phyloP scores from a whole-genome alignment of 2,113 vertebrate species.

The Microtus oregoni region DNA sequence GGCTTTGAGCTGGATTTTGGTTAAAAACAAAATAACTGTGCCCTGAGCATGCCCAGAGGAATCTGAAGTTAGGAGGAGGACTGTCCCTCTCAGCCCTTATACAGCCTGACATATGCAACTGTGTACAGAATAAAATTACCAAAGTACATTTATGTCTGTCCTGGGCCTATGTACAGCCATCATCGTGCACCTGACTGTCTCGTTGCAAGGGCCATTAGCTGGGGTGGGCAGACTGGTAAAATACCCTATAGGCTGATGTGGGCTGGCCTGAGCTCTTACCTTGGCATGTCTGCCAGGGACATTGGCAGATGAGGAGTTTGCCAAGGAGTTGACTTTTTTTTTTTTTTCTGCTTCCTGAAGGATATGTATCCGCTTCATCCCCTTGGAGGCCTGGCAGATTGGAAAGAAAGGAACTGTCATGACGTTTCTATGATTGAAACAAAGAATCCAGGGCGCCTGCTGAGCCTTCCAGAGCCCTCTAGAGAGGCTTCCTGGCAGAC shows the following conservation, averaged over 20 bases:
- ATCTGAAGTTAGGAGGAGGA: not conserved
- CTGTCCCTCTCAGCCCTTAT: not conserved
- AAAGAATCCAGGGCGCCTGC: not conserved
- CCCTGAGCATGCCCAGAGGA: not conserved
- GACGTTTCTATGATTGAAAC: constrained; percentile 90
- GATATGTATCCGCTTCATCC: constrained; percentile 91
- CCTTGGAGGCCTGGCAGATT: constrained; percentile 93
- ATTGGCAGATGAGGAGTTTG: not conserved
- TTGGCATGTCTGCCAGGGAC: not conserved
- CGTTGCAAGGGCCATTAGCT: not conserved
- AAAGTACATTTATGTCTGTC: not conserved
- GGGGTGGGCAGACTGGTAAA: not conserved
- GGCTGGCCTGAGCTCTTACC: not conserved
- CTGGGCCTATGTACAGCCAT: not conserved
- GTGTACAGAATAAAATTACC: not conserved
- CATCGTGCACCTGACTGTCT: not conserved
- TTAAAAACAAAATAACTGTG: not conserved
- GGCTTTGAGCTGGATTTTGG: not conserved
- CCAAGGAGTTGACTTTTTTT: constrained; percentile 21
- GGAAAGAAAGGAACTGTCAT: constrained; percentile 94
- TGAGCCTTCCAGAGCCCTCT: not conserved
- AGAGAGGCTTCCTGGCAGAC: not conserved
- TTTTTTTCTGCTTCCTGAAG: constrained; percentile 78
- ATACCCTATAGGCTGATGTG: not conserved
- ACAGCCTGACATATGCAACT: not conserved